Base-by-base conservation (phyloP, 2,888 invertebrate genomes). In the Gryllus longicercus region DNA sequence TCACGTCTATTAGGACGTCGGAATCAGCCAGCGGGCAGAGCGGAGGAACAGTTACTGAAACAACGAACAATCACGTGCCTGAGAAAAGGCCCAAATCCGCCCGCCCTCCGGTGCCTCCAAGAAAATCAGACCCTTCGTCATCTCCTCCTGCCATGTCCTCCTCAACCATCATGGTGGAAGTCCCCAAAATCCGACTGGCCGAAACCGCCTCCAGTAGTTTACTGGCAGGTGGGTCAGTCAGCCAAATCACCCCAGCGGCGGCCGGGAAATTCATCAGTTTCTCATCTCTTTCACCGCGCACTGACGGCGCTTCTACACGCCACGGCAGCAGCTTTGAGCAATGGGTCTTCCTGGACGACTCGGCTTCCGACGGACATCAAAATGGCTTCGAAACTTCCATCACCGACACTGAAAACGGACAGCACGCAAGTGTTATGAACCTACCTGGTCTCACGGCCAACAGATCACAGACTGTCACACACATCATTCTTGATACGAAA, bases 71-170 rank as follows among this genome's bases (percentile, higher is more conserved):
- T 50, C 77, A 81, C 75, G 10, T 78, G 10, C 77, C 79, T 18
- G 81, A 80, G 38, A 78, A 78, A 50, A 87, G 87, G 74, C 86
- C 86, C 0, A 87, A 87, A 81, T 79, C 85, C 11, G 84, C 83
- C 18, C 81, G 89, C 79, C 89, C 90, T 1, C 89, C 90, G 0
- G 87, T 89, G 25, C 88, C 89, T 2, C 89, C 90, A 0, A 85
- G 88, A 81, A 87, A 88, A 82, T 86, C 86, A 10, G 88, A 88
- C 63, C 10, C 75, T 14, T 63, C 63, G 16, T 84, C 84, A 2
- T 85, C 87, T 16, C 74, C 75, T 76, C 81, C 78, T 23, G 81
- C 77, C 51, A 81, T 80, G 77, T 63, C 63, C n/a, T 63, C 63
- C 14, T 63, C 63, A 4, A 63, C 63, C 63, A 76, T 51, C 18